Percentiles rank a stretch among this genome's conserved stretches.
Conservation (phyloP, 2,888 invertebrate species). For the Drosophila paramelanica region DNA sequence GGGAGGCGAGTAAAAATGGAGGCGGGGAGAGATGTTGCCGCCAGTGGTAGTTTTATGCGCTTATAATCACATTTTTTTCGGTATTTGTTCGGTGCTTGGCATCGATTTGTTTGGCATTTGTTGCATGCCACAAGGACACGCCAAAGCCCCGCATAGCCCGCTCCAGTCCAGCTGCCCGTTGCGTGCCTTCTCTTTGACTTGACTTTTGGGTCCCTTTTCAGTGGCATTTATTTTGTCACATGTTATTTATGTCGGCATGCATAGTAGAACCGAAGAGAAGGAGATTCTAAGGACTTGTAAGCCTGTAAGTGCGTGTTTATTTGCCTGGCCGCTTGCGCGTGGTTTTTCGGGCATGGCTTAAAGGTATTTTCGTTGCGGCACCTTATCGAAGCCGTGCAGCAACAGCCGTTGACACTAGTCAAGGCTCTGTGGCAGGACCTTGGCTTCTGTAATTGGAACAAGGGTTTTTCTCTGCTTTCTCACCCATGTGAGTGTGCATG, state of each 20-base stretch:
- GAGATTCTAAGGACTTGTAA: conserved; percentile 43
- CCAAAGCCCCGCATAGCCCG: not conserved
- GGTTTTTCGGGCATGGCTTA: conserved; percentile 50
- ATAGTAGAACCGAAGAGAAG: conserved; percentile 12
- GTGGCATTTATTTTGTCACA: conserved; percentile 75
- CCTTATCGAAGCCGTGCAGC: conserved; percentile 68
- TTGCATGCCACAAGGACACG: conserved; percentile 68
- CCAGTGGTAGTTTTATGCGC: conserved; percentile 61
- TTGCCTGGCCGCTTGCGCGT: conserved; percentile 46
- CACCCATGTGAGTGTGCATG: conserved; percentile 4
- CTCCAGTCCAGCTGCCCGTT: not conserved
- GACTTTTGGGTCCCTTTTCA: conserved; percentile 60
- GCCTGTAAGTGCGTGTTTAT: conserved; percentile 74
- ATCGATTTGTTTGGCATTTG: conserved; percentile 76
- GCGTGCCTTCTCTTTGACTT: conserved; percentile 20
- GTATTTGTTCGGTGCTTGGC: conserved; percentile 34
- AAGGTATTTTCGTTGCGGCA: conserved; percentile 63
- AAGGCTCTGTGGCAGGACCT: conserved; percentile 23
- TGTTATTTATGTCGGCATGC: conserved; percentile 61
- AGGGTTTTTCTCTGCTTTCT: conserved; percentile 46
- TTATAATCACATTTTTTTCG: conserved; percentile 68
- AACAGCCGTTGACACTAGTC: conserved; percentile 27
- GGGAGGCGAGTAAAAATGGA: not conserved
- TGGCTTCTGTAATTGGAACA: conserved; percentile 60
- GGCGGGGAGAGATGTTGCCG: not conserved